phyloP scores from a whole-genome alignment of 1,140 invertebrate genomes.

The Pentalonia nigronervosa region DNA sequence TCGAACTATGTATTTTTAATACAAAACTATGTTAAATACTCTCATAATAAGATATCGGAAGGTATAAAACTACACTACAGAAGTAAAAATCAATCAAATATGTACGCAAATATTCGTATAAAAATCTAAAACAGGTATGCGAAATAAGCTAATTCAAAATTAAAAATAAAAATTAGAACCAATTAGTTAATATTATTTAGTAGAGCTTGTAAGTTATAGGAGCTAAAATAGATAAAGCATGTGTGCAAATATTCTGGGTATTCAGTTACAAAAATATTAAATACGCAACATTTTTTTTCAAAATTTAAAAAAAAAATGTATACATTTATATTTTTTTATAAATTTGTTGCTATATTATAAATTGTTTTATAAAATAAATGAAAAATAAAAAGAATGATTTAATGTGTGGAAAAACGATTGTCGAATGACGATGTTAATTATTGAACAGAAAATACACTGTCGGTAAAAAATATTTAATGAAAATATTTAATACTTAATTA shows the following conservation, averaged over 20 bases:
- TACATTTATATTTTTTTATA: too few species aligned
- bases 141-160: too few species aligned
- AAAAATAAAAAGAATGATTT: too few species aligned
- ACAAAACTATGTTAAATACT: neutral
- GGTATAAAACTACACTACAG: neutral
- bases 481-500: neutral
- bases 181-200: neutral
- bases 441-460: neutral
- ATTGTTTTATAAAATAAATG: too few species aligned
- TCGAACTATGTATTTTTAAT: neutral
- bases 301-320: too few species aligned
- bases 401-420: too few species aligned
- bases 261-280: too few species aligned
- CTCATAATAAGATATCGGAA: neutral
- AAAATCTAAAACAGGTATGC: neutral
- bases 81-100: neutral
- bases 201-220: too few species aligned
- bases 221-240: neutral
- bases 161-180: neutral
- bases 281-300: too few species aligned
- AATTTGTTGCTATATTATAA: too few species aligned
- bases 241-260: neutral
- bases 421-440: neutral
- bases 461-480: neutral
- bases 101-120: too few species aligned